A percentile compares a stretch with the other conserved stretches of the same genome.
Conservation (phyloP, 35 echinoderm and acorn worm species). For the Ophiothrix spiculata region DNA sequence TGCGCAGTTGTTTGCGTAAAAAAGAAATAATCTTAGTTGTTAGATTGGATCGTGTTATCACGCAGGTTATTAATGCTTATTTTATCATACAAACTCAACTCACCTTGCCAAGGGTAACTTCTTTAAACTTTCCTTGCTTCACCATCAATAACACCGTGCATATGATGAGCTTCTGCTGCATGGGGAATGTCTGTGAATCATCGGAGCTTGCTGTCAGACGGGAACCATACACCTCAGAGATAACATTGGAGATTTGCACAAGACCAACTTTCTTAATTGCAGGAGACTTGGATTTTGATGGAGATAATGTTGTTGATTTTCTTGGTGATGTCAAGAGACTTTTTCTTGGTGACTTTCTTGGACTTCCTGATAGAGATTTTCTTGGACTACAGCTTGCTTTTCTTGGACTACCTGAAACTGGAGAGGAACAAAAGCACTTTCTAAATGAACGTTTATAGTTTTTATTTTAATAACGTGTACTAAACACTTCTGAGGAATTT, state of each 20-base stretch:
- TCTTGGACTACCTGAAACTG: too few species aligned
- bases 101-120: constrained; percentile 97
- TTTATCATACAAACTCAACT: too few species aligned
- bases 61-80: too few species aligned
- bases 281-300: constrained; percentile 12
- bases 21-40: too few species aligned
- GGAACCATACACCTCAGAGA: constrained; percentile 93
- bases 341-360: constrained; percentile 10
- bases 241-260: constrained; percentile 75
- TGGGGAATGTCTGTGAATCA: constrained; percentile 72
- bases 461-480: too few species aligned
- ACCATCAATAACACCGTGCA: constrained; percentile 90
- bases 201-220: constrained; percentile 31
- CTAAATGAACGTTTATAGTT: too few species aligned
- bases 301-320: constrained; percentile 42
- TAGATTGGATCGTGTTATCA: too few species aligned
- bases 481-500: too few species aligned
- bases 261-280: constrained; percentile 75
- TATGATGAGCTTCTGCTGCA: constrained; percentile 92
- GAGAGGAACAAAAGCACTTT: too few species aligned
- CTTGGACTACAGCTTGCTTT: neutral
- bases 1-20: too few species aligned
- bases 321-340: constrained; percentile 47
- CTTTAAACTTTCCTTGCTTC: constrained; percentile 72
- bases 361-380: constrained; percentile 3